phyloP scores from a whole-genome alignment of 1,140 invertebrate species.

The Musca vetustissima region DNA sequence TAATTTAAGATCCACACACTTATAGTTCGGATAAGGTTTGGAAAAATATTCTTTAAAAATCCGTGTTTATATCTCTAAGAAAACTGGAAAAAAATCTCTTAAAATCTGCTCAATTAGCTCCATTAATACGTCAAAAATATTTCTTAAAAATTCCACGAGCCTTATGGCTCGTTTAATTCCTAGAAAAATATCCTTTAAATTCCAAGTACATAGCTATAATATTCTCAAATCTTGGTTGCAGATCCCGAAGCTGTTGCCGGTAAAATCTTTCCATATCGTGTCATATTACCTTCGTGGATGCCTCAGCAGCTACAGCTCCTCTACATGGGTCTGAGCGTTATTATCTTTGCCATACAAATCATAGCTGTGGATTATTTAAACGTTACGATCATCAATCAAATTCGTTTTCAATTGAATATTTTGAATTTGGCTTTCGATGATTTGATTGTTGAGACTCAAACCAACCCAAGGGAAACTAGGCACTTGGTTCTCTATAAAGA shows the following conservation, averaged over 20 bases:
- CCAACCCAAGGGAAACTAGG: background rate
- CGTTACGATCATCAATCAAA: slow-evolving; percentile 43
- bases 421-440: slow-evolving; percentile 42
- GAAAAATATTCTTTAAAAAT: too few relatives aligned
- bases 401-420: slow-evolving; percentile 44
- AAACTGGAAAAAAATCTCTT: too few relatives aligned
- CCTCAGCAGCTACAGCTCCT: slow-evolving; percentile 29
- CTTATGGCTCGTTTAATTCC: too few relatives aligned
- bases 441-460: slow-evolving; percentile 23
- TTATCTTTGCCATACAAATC: slow-evolving; percentile 34
- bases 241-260: slow-evolving; percentile 39
- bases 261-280: slow-evolving; percentile 40
- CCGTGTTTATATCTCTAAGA: too few relatives aligned
- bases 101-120: too few relatives aligned
- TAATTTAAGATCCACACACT: too few relatives aligned
- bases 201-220: too few relatives aligned
- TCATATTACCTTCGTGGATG: slow-evolving; percentile 33
- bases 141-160: too few relatives aligned
- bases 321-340: slow-evolving; percentile 38
- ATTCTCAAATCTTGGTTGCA: too few relatives aligned
- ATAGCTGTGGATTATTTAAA: slow-evolving; percentile 42
- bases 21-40: too few relatives aligned
- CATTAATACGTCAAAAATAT: too few relatives aligned
- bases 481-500: background rate
- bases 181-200: too few relatives aligned